Evolutionary conservation across 2,888 invertebrate species (phyloP).

Genomic region (Periphyllus acericola): DNA sequence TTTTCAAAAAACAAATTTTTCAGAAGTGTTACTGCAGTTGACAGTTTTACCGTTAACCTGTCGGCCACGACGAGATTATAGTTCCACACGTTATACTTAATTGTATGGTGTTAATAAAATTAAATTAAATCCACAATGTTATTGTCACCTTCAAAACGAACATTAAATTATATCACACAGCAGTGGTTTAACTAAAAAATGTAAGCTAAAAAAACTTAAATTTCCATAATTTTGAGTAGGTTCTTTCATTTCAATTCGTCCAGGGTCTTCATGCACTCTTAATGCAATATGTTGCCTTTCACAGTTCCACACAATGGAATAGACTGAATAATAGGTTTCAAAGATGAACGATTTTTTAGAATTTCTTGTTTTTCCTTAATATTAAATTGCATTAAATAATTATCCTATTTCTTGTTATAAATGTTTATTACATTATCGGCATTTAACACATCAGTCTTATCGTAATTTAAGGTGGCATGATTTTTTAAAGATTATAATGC

Average conservation of each 20-base stretch:
- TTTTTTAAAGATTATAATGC: conserved; percentile 7
- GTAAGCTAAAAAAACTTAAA: no score
- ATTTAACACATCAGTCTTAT: neutral
- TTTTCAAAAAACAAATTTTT: no score
- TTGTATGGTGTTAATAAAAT: no score
- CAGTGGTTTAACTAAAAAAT: no score
- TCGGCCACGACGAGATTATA: no score
- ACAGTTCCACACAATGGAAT: conserved; percentile 40
- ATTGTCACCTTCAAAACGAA: no score
- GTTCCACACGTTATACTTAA: no score
- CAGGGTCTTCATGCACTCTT: conserved; percentile 44
- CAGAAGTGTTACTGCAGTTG: no score
- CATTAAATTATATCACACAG: no score
- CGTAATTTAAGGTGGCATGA: conserved; percentile 10
- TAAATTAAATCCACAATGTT: no score
- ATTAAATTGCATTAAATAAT: conserved; percentile 28
- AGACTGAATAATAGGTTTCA: conserved; percentile 49
- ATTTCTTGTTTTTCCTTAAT: neutral
- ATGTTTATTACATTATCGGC: conserved; percentile 45
- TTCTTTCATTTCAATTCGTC: conserved; percentile 48
- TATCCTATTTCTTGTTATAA: conserved; percentile 16
- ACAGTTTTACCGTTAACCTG: no score
- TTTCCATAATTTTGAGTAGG: conserved; percentile 57
- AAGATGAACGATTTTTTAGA: conserved; percentile 7
- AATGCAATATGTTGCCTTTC: conserved; percentile 50